Base-by-base conservation (phyloP, 2,888 invertebrate genomes). In the Hofmannophila pseudospretella region DNA sequence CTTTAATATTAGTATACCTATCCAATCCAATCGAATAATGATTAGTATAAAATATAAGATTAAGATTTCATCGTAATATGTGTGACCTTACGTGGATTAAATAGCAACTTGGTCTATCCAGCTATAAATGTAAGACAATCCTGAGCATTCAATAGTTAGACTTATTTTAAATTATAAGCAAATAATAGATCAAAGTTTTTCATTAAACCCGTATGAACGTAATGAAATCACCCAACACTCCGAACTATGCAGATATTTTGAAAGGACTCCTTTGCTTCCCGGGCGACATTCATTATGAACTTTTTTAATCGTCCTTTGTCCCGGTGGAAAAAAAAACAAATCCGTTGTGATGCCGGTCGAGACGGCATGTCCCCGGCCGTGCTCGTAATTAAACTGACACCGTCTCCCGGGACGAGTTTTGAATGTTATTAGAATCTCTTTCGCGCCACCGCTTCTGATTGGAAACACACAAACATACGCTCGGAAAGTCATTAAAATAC, bases 381-480 rank as follows among this genome's bases (percentile, higher is more conserved):
- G 57, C 63, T 62, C 67, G 82, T 86, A 85, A 86, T 86, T 85
- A 86, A 84, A 80, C 80, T 75, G 82, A 80, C 81, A 77, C 75
- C 70, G 69, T 65, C 69, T 78, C 79, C 60, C 58, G 75, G 76
- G 78, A 84, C 75, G 75, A 76, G 79, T 82, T 84, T 82, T 85
- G 81, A 81, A 84, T 84, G 79, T 82, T 84, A 84, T 86, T 85
- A 84, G 82, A 81, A 82, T 80, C 78, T 77, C 79, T 82, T 82
- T 77, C 80, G 73, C 76, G 58, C 67, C 74, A 75, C 64, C 74
- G 73, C 69, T 64, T 77, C 74, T 81, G 79, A 84, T 85, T 81
- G 80, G 74, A 75, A 79, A 59, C 58, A 62, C 58, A 53, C 52
- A 55, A 58, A 56, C 51, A 58, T 52, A 50, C 16, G 16, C 16